Evolutionary conservation across 37 sponge, comb jelly and placozoan species (phyloP).

Genomic region (Amphimedon queenslandica): DNA sequence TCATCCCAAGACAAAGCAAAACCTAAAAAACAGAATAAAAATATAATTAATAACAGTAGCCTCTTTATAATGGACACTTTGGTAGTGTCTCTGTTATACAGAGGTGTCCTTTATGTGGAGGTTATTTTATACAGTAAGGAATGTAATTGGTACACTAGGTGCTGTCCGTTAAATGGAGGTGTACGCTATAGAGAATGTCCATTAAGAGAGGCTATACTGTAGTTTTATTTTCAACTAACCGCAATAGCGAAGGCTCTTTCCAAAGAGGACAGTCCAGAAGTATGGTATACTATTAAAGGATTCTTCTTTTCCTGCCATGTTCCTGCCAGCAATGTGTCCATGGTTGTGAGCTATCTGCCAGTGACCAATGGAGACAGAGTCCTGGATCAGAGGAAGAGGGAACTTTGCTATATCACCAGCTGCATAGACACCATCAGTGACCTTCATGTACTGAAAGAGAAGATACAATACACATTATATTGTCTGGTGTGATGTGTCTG

Average conservation of each 20-base stretch:
- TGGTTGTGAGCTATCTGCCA: constrained; percentile 93
- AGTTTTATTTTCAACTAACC: constrained; percentile 31
- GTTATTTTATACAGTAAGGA: too few relatives aligned
- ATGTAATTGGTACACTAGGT: too few relatives aligned
- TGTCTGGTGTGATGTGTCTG: not conserved
- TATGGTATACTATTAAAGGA: constrained; percentile 79
- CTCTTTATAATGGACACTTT: too few relatives aligned
- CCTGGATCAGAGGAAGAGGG: constrained; percentile 67
- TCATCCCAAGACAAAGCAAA: constrained; percentile 76
- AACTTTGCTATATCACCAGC: constrained; percentile 89
- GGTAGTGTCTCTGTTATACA: too few relatives aligned
- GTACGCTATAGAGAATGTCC: too few relatives aligned
- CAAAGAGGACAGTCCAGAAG: constrained; percentile 93
- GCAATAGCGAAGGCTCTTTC: constrained; percentile 87
- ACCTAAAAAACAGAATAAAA: constrained; percentile 31
- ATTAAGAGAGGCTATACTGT: too few relatives aligned
- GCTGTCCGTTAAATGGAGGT: too few relatives aligned
- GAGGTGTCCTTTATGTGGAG: too few relatives aligned
- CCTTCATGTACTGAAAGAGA: constrained; percentile 60
- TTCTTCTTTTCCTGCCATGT: constrained; percentile 73
- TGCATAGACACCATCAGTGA: constrained; percentile 70
- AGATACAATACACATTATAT: not conserved
- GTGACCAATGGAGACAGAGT: constrained; percentile 82
- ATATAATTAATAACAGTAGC: not conserved
- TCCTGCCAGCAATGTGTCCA: constrained; percentile 84